These are phyloP conservation scores for Esox lucius DNA, from an alignment of 2,797 vertebrate species.

Conservation along the genomic window DNA sequence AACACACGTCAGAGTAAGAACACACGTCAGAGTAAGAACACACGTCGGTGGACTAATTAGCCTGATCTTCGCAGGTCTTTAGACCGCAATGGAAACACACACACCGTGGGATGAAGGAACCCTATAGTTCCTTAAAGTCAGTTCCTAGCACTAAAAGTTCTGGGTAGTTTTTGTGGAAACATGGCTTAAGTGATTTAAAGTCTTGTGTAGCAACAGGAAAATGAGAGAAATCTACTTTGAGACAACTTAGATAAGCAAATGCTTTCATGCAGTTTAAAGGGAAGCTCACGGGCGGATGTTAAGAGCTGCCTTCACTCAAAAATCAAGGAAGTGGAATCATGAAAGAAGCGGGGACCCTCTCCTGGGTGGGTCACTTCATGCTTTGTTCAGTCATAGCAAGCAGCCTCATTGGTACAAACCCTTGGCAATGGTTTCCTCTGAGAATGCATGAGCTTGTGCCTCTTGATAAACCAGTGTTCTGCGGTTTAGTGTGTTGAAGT, in stretches of 20 bases:
- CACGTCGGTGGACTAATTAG: too few species aligned
- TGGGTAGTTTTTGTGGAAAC: too few species aligned
- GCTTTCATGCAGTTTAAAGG: neutral
- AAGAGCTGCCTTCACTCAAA: neutral
- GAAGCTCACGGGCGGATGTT: neutral
- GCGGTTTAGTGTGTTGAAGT: too few species aligned
- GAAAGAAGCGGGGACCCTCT: neutral
- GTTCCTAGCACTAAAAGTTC: too few species aligned
- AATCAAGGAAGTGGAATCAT: slow-evolving; percentile 2
- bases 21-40: too few species aligned
- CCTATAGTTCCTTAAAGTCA: too few species aligned
- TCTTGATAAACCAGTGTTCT: too few species aligned
- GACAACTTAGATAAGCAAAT: neutral
- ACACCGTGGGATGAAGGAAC: too few species aligned
- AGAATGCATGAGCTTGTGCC: too few species aligned
- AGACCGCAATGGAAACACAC: too few species aligned
- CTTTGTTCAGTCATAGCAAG: neutral
- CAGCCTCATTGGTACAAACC: neutral
- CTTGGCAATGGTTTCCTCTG: neutral
- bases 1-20: too few species aligned
- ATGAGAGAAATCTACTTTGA: neutral
- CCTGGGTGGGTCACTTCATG: neutral
- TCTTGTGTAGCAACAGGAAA: neutral
- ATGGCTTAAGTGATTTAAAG: neutral
- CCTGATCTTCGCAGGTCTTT: too few species aligned